These are phyloP conservation scores for Acheta domesticus DNA, from an alignment of 2,888 invertebrate genomes.

Conservation along the genomic window DNA sequence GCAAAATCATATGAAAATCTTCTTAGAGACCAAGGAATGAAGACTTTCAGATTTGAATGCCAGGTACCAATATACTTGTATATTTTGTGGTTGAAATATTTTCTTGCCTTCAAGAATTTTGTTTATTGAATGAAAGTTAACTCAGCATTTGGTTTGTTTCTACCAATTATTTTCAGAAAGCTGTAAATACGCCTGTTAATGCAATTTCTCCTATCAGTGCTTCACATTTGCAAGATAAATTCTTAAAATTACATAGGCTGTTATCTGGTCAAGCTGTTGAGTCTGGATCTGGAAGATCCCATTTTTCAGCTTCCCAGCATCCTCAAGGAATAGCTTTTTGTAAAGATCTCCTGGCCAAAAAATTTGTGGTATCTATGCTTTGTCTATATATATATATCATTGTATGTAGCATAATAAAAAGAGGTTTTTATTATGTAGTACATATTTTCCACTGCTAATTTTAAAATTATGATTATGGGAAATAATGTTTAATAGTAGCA, in stretches of 20 bases:
- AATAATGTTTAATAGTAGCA: no score
- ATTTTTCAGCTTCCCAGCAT: constrained; percentile 61
- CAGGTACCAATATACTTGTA: constrained; percentile 43
- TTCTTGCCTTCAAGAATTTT: background rate
- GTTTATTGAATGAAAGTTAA: background rate
- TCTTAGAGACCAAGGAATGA: constrained; percentile 57
- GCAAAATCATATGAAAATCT: constrained; percentile 59
- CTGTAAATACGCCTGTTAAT: constrained; percentile 83
- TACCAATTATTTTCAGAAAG: constrained; percentile 57
- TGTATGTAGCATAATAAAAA: background rate
- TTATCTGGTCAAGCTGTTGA: constrained; percentile 66
- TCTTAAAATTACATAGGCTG: constrained; percentile 66
- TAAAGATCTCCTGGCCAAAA: constrained; percentile 65
- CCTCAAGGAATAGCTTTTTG: constrained; percentile 69
- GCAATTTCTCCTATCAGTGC: constrained; percentile 74
- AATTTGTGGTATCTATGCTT: constrained; percentile 54
- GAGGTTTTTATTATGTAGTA: no score
- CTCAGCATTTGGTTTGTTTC: background rate
- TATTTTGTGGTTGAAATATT: background rate
- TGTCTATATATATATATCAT: background rate
- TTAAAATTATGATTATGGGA: background rate
- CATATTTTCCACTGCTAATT: background rate
- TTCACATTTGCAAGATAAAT: constrained; percentile 71
- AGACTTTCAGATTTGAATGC: constrained; percentile 77
- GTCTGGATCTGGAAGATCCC: constrained; percentile 55